These are phyloP conservation scores for Deroplatys truncata DNA, from an alignment of 2,888 invertebrate species.

Conservation along the genomic window DNA sequence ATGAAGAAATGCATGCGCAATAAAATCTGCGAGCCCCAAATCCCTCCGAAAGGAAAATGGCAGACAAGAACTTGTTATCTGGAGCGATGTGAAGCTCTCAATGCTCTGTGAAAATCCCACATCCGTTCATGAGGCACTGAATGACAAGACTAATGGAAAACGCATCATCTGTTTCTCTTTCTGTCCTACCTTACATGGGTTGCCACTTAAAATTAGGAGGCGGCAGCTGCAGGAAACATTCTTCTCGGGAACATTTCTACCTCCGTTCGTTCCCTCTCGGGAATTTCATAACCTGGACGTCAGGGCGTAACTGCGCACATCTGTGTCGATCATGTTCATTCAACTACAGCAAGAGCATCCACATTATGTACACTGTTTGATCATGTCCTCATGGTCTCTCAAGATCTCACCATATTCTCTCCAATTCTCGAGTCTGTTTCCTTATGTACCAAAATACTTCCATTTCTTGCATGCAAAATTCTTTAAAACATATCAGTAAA, in stretches of 20 bases:
- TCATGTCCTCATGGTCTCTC: no score
- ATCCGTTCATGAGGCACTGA: background rate
- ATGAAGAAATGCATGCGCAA: background rate
- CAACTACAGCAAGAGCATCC: background rate
- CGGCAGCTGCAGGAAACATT: slow-evolving; percentile 12
- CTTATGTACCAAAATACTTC: no score
- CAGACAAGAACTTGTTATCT: no score
- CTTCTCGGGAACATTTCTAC: background rate
- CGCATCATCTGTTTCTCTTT: background rate
- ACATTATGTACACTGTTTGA: no score
- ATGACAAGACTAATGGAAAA: background rate
- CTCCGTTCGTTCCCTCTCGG: background rate
- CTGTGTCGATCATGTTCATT: background rate
- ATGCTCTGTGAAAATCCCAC: background rate
- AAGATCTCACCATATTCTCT: no score
- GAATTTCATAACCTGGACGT: background rate
- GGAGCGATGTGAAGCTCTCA: background rate
- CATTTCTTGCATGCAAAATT: no score
- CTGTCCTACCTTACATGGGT: slow-evolving; percentile 6
- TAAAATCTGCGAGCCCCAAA: background rate
- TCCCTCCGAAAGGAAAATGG: no score
- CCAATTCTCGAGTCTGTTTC: no score
- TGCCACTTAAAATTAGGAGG: slow-evolving; percentile 27
- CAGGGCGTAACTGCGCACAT: background rate
- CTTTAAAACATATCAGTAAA: no score